These are phyloP conservation scores for Caenorhabditis becei DNA, from an alignment of 2,888 invertebrate species.

Conservation along the genomic window DNA sequence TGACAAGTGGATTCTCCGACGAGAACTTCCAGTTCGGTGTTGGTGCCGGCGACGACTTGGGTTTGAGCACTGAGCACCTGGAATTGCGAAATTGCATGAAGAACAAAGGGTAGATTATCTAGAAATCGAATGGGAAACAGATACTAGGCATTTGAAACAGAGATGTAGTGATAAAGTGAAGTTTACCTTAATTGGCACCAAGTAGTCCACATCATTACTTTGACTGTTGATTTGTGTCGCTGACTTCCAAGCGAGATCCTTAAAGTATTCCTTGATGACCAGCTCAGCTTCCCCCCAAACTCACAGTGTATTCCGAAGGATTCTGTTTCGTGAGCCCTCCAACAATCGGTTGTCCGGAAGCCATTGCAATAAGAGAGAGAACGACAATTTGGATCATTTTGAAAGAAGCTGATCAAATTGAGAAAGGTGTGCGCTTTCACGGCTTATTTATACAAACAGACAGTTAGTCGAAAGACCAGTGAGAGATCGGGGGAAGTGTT, in stretches of 20 bases:
- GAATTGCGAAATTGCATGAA: background rate
- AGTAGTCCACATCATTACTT: too few relatives aligned
- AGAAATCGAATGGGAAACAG: too few relatives aligned
- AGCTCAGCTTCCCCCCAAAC: conserved; percentile 44
- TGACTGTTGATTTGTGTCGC: conserved; percentile 36
- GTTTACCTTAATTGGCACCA: conserved; percentile 53
- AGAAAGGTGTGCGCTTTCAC: too few relatives aligned
- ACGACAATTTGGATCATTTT: background rate
- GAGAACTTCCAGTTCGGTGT: conserved; percentile 64
- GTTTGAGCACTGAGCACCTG: conserved; percentile 67
- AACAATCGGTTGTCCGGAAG: background rate
- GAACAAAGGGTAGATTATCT: background rate
- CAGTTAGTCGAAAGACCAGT: too few relatives aligned
- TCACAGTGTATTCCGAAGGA: background rate
- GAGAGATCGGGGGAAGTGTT: too few relatives aligned
- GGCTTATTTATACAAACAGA: too few relatives aligned
- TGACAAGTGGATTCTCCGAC: conserved; percentile 65
- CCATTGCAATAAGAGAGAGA: background rate
- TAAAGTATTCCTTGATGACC: conserved; percentile 37
- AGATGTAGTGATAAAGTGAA: background rate
- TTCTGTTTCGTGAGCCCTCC: background rate
- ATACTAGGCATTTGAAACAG: too few relatives aligned
- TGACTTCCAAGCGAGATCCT: conserved; percentile 62
- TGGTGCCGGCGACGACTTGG: conserved; percentile 70
- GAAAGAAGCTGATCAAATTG: too few relatives aligned